Percentiles rank a stretch among this genome's conserved stretches.
These are phyloP conservation scores for Apotomis turbidana DNA, from an alignment of 2,888 invertebrate genomes.

Conservation along the genomic window DNA sequence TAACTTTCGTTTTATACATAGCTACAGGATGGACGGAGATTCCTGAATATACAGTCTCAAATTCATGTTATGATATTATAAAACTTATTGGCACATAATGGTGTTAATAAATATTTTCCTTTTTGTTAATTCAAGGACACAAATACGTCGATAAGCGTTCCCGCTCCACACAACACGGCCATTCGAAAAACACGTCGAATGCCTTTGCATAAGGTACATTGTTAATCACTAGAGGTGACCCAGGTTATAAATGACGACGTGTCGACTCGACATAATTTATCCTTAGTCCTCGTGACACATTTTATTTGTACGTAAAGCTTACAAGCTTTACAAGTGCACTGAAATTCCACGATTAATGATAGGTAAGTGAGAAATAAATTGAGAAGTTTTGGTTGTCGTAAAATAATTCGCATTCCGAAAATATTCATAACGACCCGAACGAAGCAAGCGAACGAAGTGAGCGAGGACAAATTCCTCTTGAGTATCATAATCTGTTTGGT, in stretches of 20 bases:
- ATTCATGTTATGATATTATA: not conserved
- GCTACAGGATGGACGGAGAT: too few species aligned
- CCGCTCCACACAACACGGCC: not conserved
- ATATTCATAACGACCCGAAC: too few species aligned
- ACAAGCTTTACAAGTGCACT: too few species aligned
- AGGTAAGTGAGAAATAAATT: conserved; percentile 6
- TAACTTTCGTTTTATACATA: too few species aligned
- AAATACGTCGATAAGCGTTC: conserved; percentile 16
- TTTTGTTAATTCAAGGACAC: conserved; percentile 31
- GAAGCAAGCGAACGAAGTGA: too few species aligned
- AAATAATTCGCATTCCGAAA: not conserved
- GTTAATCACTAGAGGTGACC: not conserved
- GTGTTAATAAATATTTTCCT: conserved; percentile 17
- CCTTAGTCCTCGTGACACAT: conserved; percentile 7
- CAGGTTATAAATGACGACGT: not conserved
- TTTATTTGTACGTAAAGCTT: conserved; percentile 13
- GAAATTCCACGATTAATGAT: conserved; percentile 11
- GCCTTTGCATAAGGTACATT: conserved; percentile 1
- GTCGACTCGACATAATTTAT: conserved; percentile 21
- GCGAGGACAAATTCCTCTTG: too few species aligned
- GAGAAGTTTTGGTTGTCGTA: conserved; percentile 1
- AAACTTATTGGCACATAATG: not conserved
- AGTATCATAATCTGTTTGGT: too few species aligned
- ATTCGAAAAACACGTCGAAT: not conserved
- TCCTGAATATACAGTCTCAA: not conserved